phyloP scores from a whole-genome alignment of 2,888 invertebrate genomes.

The Yponomeuta plumbellus region DNA sequence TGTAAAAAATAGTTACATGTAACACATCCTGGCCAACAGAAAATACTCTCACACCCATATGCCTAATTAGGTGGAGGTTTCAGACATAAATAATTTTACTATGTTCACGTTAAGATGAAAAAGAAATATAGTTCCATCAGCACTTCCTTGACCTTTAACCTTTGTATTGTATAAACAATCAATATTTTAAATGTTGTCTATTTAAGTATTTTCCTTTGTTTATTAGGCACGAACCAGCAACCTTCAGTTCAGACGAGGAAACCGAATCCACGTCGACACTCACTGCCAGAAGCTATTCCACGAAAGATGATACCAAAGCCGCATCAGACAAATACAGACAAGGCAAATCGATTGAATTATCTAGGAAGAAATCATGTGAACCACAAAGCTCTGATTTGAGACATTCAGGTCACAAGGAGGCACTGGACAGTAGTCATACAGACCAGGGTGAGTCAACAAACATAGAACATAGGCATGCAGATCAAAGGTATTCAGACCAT shows the following conservation, averaged over 20 bases:
- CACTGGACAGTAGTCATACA: neutral
- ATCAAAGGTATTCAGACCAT: neutral
- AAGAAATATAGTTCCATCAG: no score
- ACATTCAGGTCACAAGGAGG: neutral
- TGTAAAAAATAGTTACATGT: no score
- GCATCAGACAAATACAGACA: slow-evolving; percentile 5
- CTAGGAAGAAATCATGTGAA: neutral
- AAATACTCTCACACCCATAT: no score
- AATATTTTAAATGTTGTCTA: no score
- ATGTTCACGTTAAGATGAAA: no score
- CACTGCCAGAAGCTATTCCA: slow-evolving; percentile 7
- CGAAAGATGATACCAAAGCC: neutral
- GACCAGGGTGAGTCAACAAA: neutral
- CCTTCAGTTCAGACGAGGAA: slow-evolving; percentile 48
- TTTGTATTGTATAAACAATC: no score
- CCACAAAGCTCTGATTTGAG: neutral
- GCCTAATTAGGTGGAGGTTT: no score
- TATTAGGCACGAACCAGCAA: neutral
- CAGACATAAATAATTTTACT: no score
- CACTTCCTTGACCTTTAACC: no score
- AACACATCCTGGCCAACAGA: no score
- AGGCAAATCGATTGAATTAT: neutral
- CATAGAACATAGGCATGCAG: neutral
- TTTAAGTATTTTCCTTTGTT: neutral
- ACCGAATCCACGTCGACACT: slow-evolving; percentile 22